A percentile compares a stretch with the other conserved stretches of the same genome.
These are phyloP conservation scores for Avahi laniger DNA, from an alignment of 2,797 vertebrate species.

Conservation along the genomic window DNA sequence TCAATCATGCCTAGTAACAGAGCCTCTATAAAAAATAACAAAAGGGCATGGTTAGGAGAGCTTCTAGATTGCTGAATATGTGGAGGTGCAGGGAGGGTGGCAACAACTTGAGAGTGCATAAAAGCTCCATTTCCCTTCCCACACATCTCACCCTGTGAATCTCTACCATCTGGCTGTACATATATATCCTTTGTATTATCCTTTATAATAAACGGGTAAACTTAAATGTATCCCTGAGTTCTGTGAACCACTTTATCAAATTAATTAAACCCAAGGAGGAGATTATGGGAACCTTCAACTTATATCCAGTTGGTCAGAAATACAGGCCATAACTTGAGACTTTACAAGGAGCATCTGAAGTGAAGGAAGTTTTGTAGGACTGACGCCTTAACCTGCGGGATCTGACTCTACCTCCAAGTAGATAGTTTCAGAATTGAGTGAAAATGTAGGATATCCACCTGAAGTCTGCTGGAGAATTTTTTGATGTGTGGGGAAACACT, in stretches of 20 bases:
- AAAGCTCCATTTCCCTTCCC: not conserved
- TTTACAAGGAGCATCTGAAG: not conserved
- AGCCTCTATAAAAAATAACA: too few relatives aligned
- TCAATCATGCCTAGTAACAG: too few relatives aligned
- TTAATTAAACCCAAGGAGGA: not conserved
- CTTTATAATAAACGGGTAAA: not conserved
- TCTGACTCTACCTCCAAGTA: not conserved
- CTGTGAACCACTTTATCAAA: not conserved
- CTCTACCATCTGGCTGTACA: not conserved
- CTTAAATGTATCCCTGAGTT: not conserved
- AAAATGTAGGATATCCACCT: not conserved
- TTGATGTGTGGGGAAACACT: not conserved
- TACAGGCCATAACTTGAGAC: not conserved
- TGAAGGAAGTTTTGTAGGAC: not conserved
- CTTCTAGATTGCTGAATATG: not conserved
- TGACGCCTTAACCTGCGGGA: not conserved
- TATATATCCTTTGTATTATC: not conserved
- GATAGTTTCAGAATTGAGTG: not conserved
- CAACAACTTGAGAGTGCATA: not conserved
- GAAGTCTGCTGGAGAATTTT: not conserved
- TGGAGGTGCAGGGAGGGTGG: not conserved
- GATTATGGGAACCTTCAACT: not conserved
- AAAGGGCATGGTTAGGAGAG: not conserved
- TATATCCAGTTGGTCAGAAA: not conserved
- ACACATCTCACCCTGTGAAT: not conserved